A percentile compares a stretch with the other conserved stretches of the same genome.
Conservation (phyloP, 2,888 invertebrate species). For the Drosophila meridionalis region DNA sequence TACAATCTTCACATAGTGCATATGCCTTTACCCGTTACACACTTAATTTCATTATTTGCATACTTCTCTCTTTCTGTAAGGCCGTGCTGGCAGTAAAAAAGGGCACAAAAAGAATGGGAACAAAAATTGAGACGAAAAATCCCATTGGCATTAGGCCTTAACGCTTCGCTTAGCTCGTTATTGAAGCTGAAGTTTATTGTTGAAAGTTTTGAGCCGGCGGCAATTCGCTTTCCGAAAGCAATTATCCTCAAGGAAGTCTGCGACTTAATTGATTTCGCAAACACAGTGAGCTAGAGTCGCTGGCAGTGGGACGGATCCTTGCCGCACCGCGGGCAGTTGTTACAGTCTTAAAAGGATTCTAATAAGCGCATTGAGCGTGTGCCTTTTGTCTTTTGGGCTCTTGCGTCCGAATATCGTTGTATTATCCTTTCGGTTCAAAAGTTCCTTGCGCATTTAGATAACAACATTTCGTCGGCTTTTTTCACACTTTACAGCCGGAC, state of each 20-base stretch:
- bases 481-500: slow-evolving; percentile 72
- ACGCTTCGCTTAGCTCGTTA: slow-evolving; percentile 77
- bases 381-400: slow-evolving; percentile 51
- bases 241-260: slow-evolving; percentile 76
- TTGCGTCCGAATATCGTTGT: slow-evolving; percentile 30
- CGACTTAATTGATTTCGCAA: slow-evolving; percentile 78
- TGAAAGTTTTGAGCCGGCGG: slow-evolving; percentile 69
- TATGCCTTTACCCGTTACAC: background rate
- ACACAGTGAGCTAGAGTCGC: slow-evolving; percentile 9
- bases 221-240: slow-evolving; percentile 69
- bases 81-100: background rate
- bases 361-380: slow-evolving; percentile 73
- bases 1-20: background rate
- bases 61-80: slow-evolving; percentile 1
- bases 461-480: slow-evolving; percentile 69
- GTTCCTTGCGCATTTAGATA: slow-evolving; percentile 73
- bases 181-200: slow-evolving; percentile 73
- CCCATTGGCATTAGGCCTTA: slow-evolving; percentile 72
- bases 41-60: background rate
- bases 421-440: slow-evolving; percentile 65
- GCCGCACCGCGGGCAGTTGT: slow-evolving; percentile 47
- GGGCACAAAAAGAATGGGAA: background rate
- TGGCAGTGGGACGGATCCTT: background rate
- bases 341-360: slow-evolving; percentile 74
- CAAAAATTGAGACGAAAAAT: slow-evolving; percentile 35